Evolutionary conservation across 1,140 invertebrate genomes (phyloP), one percentile per base, ranked within the genome.

Genomic region (Calephelis virginiensis): DNA sequence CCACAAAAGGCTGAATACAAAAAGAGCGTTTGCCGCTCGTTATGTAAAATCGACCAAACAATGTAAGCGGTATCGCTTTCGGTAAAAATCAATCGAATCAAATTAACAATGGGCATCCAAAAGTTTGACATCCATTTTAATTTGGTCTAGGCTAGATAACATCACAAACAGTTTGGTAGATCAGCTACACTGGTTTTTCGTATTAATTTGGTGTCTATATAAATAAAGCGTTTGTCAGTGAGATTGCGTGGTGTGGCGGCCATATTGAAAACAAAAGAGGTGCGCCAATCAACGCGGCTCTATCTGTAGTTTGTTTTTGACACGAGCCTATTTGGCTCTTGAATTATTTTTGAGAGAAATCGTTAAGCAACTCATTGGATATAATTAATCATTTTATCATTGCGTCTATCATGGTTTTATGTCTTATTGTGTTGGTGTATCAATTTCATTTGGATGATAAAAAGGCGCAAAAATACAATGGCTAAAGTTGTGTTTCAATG

Each of bases 11-110:
- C 69, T 67, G 63, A 63, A 66, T 76, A 84, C 83, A 89, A 89
- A 86, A 81, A 69, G 59, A 59, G 70, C 82, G 83, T 85, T 86
- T 83, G 81, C 83, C 82, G 82, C 75, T 90, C 86, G 86, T 90
- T 90, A 90, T 89, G 82, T 87, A 89, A 89, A 89, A 82, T 80
- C 81, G 65, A 47, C 78, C 85, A 90, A 90, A 90, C 88, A 90
- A 90, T 82, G 71, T 77, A 56, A 73, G 74, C 72, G 69, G 77
- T 85, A 89, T 89, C 83, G 85, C 81, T 89, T 87, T 87, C 87
- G 78, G 75, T 82, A 78, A 83, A 79, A 88, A 86, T 85, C 85
- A 87, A 86, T 87, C 82, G 78, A 85, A 82, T 89, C 80, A 81
- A 86, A 89, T 86, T 85, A 87, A 90, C 85, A 90, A 88, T 83